Evolutionary conservation across 2,113 vertebrate genomes (phyloP).

Genomic region (Sarotherodon lohbergeri): DNA sequence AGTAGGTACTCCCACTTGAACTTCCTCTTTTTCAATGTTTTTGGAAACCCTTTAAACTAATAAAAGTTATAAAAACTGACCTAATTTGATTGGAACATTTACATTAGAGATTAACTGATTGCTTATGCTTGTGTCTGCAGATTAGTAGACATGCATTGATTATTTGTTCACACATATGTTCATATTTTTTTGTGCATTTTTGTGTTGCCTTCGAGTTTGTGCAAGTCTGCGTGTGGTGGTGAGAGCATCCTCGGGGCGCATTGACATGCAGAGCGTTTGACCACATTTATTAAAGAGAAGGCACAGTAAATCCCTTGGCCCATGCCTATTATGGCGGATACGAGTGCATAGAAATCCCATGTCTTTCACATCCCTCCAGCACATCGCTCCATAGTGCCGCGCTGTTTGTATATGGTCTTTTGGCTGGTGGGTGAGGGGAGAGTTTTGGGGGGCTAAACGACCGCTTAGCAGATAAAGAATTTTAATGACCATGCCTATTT

Average conservation of each 20-base stretch:
- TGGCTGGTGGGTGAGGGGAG: not conserved
- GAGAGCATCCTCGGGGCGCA: slow-evolving; percentile 32
- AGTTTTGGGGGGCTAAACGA: slow-evolving; percentile 39
- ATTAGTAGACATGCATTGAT: not conserved
- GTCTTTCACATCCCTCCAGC: slow-evolving; percentile 57
- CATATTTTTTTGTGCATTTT: not conserved
- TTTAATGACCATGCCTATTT: slow-evolving; percentile 57
- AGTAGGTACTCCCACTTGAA: not conserved
- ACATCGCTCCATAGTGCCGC: slow-evolving; percentile 13
- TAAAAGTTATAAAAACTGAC: not conserved
- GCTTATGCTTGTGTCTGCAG: not conserved
- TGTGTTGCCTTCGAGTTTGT: not conserved
- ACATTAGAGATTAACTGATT: fast-evolving
- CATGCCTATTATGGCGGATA: slow-evolving; percentile 30
- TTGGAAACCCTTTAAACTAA: not conserved
- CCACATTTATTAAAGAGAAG: slow-evolving; percentile 60
- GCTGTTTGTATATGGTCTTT: slow-evolving; percentile 49
- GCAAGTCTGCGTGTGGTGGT: slow-evolving; percentile 19
- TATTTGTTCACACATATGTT: not conserved
- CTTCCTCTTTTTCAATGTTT: not conserved
- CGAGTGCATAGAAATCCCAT: slow-evolving; percentile 36
- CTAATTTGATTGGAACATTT: not conserved
- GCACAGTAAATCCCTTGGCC: slow-evolving; percentile 50
- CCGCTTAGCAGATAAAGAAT: slow-evolving; percentile 68
- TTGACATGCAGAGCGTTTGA: slow-evolving; percentile 54